phyloP scores from a whole-genome alignment of 2,797 vertebrate species.

The Melopsittacus undulatus region DNA sequence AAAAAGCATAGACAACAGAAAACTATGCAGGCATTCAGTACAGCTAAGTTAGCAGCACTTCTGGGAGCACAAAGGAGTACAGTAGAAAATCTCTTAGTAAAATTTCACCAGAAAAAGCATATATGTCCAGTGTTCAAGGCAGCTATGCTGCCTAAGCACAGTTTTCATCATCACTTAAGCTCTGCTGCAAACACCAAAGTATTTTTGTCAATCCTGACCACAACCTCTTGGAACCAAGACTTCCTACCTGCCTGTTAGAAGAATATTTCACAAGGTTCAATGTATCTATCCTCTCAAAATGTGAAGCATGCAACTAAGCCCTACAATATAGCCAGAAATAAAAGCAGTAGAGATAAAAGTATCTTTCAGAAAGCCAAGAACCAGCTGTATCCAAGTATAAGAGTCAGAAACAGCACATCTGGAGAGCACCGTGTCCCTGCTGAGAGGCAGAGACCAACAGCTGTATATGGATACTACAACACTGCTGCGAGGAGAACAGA shows the following conservation, averaged over 20 bases:
- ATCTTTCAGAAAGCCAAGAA: background rate
- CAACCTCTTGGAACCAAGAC: background rate
- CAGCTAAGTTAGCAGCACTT: background rate
- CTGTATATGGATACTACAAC: background rate
- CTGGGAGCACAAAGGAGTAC: background rate
- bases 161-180: background rate
- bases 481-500: background rate
- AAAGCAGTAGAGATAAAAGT: background rate
- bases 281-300: background rate
- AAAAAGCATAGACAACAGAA: background rate
- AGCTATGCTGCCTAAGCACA: background rate
- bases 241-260: background rate
- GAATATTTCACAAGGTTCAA: background rate
- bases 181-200: background rate
- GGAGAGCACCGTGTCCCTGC: background rate
- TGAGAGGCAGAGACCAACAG: background rate
- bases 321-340: background rate
- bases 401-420: background rate
- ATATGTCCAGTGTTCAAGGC: background rate
- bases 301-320: background rate
- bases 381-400: background rate
- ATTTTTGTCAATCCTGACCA: background rate
- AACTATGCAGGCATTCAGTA: background rate
- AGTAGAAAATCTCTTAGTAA: background rate
- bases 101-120: background rate